Base-by-base conservation (phyloP, 2,797 vertebrate genomes). In the Lagorchestes hirsutus region DNA sequence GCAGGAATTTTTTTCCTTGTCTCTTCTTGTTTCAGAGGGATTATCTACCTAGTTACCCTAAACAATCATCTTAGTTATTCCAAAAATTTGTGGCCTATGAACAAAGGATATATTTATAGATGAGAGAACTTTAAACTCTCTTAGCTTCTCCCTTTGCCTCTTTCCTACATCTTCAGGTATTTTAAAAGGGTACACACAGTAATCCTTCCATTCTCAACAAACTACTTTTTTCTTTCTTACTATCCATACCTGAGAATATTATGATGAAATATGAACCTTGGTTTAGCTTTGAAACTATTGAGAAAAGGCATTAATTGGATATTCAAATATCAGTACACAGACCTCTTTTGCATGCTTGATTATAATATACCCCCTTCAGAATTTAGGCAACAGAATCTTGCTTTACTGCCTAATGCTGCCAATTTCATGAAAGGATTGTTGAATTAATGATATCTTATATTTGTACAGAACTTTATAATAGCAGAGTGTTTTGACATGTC, bases 221-320 rank as follows among this genome's bases (percentile, higher is more conserved):
- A 94, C 40, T 91, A 12, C 11, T 29, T 94, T 56, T 57, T 95
- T 90, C 29, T 10, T 94, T 93, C 52, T 95, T 31, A 34, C 59
- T 56, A 92, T 82, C 62, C 29, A 34, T 0, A 91, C 8, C 87
- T 94, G 14, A 94, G 95, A 92, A 93, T 97, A 91, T 87, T 87
- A 27, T 87, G 40, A 50, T 87, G 22, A 87, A 87, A 27, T 50
- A 11, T 24, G 24, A 87, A 87, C 40, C 8, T 46, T 46, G 8
- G 40, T 50, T 87, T 46, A 87, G 22, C 74, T 82, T 24, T 82
- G 3, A 82, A 46, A 82, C 34, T n/a, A 24, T 82, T 82, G 74
- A n/a, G 22, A 46, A 92, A 96, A 96, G 3, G 1, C 46, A 96
- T 96, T 93, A 59, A 22, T 95, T 55, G 90, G 93, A 91, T 91